Conservation (phyloP, 2,888 invertebrate species). For the Drosophila paucipuncta region DNA sequence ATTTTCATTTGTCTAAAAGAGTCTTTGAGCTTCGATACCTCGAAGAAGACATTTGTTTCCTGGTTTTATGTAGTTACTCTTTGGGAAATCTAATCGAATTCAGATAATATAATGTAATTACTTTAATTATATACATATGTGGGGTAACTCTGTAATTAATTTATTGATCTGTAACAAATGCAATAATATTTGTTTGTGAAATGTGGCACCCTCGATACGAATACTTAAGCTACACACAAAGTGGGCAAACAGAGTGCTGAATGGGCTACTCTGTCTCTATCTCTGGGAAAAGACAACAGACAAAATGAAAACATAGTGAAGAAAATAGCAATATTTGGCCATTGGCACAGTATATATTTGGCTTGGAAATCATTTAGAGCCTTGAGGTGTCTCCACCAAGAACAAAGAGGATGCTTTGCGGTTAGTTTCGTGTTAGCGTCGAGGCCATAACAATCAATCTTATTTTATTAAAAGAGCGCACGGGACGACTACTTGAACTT, state of each 20-base stretch:
- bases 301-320: constrained; percentile 8
- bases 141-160: neutral
- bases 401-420: constrained; percentile 26
- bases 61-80: neutral
- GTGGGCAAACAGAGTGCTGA: neutral
- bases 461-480: constrained; percentile 59
- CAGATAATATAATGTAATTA: neutral
- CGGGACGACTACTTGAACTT: constrained; percentile 33
- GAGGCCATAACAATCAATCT: constrained; percentile 72
- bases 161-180: constrained; percentile 13
- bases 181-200: constrained; percentile 9
- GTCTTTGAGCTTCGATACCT: neutral
- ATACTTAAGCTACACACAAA: neutral
- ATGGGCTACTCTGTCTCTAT: neutral
- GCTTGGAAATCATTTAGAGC: constrained; percentile 63
- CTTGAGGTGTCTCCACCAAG: constrained; percentile 7
- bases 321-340: constrained; percentile 40
- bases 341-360: constrained; percentile 34
- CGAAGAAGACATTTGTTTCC: neutral
- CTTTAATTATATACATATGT: neutral
- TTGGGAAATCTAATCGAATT: neutral
- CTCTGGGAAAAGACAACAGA: neutral
- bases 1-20: neutral
- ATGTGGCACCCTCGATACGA: neutral
- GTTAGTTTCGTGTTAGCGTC: constrained; percentile 34